Conservation (phyloP, 2,888 invertebrate genomes). For the Meloe dianella region DNA sequence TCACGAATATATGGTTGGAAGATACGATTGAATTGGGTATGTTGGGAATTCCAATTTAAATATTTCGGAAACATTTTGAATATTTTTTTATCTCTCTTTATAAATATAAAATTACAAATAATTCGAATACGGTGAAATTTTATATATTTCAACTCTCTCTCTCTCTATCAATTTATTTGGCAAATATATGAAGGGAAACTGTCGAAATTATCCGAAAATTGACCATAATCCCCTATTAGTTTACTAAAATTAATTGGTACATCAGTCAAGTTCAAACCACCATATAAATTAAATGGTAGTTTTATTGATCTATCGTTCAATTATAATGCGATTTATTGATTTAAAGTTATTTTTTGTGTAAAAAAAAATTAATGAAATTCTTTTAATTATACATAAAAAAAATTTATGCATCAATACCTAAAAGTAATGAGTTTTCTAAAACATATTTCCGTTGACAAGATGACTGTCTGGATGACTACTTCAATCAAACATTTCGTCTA, state of each 20-base stretch:
- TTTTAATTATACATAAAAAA: too few species aligned
- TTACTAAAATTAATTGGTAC: background rate
- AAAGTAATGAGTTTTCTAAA: background rate
- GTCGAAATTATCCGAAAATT: background rate
- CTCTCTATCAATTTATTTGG: background rate
- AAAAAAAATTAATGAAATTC: background rate
- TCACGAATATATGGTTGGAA: background rate
- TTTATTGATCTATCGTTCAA: background rate
- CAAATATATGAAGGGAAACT: background rate
- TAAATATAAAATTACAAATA: too few species aligned
- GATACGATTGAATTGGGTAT: background rate
- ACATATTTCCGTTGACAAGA: background rate
- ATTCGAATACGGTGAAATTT: too few species aligned
- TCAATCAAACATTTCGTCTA: constrained; percentile 4
- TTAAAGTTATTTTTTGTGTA: background rate
- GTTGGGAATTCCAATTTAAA: constrained; percentile 9
- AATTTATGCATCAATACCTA: background rate
- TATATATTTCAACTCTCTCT: too few species aligned
- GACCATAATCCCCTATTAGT: background rate
- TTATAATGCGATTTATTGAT: background rate
- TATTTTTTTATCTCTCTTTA: background rate
- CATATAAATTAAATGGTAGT: background rate
- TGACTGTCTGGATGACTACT: background rate
- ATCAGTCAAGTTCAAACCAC: background rate
- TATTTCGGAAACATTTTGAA: constrained; percentile 5